phyloP scores from a whole-genome alignment of 2,113 vertebrate species.

The Amazona vittata region DNA sequence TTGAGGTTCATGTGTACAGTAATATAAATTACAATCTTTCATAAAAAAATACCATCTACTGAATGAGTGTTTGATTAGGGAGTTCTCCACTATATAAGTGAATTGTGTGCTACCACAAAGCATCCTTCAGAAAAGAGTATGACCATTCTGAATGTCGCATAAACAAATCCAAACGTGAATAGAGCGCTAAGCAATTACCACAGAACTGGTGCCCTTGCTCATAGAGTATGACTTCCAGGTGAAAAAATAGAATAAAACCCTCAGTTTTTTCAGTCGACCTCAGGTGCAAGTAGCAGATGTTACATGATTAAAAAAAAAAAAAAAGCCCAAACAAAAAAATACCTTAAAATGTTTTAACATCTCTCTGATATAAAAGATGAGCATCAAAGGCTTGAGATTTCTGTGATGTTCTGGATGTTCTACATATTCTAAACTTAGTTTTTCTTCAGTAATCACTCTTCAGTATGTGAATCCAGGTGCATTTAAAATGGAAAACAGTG shows the following conservation, averaged over 20 bases:
- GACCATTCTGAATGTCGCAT: background rate
- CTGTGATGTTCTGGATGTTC: background rate
- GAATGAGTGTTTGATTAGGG: background rate
- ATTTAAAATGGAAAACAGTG: background rate
- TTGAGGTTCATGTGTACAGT: background rate
- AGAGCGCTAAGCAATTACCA: background rate
- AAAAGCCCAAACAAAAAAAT: background rate
- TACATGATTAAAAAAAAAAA: background rate
- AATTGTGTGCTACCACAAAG: background rate
- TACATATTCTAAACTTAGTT: background rate
- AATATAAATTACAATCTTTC: background rate
- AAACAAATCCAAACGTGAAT: background rate
- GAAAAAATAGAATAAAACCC: background rate
- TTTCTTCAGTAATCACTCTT: background rate
- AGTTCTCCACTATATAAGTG: background rate
- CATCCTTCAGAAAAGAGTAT: background rate
- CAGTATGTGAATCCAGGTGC: background rate
- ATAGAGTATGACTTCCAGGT: background rate
- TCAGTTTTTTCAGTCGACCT: background rate
- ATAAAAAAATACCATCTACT: background rate
- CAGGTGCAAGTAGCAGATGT: background rate
- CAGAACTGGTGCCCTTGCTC: background rate
- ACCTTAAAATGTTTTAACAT: background rate
- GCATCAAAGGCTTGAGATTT: background rate
- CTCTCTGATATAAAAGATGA: background rate